A percentile compares a stretch with the other conserved stretches of the same genome.
Evolutionary conservation across 1,140 invertebrate species (phyloP).

Genomic region (Danaus melanippus): DNA sequence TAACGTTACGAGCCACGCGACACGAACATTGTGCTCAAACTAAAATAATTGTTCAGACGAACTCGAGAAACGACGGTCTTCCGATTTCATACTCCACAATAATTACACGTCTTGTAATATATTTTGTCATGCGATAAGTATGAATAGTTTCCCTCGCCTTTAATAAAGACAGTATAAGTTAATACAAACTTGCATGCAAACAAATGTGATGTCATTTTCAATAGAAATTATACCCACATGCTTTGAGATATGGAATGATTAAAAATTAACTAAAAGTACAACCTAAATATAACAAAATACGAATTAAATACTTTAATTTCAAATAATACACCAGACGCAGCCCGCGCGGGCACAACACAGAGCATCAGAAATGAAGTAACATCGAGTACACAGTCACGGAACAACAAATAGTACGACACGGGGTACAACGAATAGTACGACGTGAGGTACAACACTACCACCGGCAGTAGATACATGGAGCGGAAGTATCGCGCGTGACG

Average conservation of each 20-base stretch:
- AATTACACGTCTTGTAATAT: no score
- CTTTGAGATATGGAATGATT: slow-evolving; percentile 54
- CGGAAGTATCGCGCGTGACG: slow-evolving; percentile 33
- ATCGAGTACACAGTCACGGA: slow-evolving; percentile 27
- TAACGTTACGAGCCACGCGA: slow-evolving; percentile 7
- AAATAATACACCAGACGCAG: slow-evolving; percentile 40
- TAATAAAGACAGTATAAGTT: no score
- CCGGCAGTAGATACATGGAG: slow-evolving; percentile 15
- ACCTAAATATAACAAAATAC: slow-evolving; percentile 61
- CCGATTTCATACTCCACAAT: no score
- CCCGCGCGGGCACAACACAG: slow-evolving; percentile 19
- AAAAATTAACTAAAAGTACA: slow-evolving; percentile 53
- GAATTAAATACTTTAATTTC: slow-evolving; percentile 59
- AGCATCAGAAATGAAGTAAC: slow-evolving; percentile 12
- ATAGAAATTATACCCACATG: slow-evolving; percentile 25
- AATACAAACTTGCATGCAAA: background rate
- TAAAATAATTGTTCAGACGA: background rate
- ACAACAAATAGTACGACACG: slow-evolving; percentile 28
- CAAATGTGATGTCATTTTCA: slow-evolving; percentile 29
- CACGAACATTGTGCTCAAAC: slow-evolving; percentile 2
- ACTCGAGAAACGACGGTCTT: background rate
- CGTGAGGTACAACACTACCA: slow-evolving; percentile 20
- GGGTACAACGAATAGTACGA: slow-evolving; percentile 27
- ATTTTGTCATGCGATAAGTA: no score
- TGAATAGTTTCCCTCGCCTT: no score